Evolutionary conservation across 2,888 invertebrate genomes (phyloP).

Genomic region (Lithophane ornitopus): DNA sequence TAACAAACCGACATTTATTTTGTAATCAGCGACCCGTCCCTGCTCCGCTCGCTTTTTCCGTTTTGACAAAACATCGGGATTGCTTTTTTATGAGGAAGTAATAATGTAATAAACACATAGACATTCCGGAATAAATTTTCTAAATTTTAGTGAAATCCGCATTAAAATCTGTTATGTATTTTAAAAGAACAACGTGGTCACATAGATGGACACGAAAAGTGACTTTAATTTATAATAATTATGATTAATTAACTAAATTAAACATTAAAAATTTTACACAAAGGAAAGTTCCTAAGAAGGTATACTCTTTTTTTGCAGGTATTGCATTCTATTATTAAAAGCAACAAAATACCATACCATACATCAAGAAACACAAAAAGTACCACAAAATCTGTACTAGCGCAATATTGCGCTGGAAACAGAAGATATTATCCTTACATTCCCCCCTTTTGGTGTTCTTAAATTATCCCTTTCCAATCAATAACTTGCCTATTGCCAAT

Average conservation of each 20-base stretch:
- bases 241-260: too few relatives aligned
- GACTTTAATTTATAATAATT: too few relatives aligned
- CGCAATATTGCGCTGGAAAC: slow-evolving; percentile 27
- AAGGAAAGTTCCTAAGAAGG: background rate
- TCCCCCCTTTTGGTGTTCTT: slow-evolving; percentile 52
- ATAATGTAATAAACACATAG: too few relatives aligned
- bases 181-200: too few relatives aligned
- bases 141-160: too few relatives aligned
- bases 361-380: slow-evolving; percentile 31
- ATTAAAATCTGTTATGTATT: too few relatives aligned
- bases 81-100: too few relatives aligned
- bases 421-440: slow-evolving; percentile 29
- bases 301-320: background rate
- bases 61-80: too few relatives aligned
- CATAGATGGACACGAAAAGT: too few relatives aligned
- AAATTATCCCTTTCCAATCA: slow-evolving; percentile 67
- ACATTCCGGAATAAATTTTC: too few relatives aligned
- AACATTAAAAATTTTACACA: background rate
- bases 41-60: too few relatives aligned
- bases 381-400: slow-evolving; percentile 24
- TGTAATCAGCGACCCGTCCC: background rate
- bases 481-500: slow-evolving; percentile 64
- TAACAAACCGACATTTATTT: background rate
- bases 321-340: background rate
- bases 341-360: background rate